Base-by-base conservation (phyloP, 2,113 vertebrate genomes). In the Symphodus melops region DNA sequence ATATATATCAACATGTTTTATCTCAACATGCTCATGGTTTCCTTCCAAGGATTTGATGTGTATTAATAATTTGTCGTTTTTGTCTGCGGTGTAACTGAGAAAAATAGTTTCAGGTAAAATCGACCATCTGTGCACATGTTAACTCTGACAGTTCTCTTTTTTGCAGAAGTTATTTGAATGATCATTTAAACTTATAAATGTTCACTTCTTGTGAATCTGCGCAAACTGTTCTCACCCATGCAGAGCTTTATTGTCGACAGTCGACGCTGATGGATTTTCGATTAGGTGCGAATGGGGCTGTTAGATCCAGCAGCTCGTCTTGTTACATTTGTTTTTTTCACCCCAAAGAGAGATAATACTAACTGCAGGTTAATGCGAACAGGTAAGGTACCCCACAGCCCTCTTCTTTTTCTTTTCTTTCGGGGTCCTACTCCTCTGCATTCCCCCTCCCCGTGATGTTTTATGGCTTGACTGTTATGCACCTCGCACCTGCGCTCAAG, bases 401-500 rank as follows among this genome's bases (percentile, higher is more conserved):
- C 39, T 41, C 11, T 41, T 11, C 11, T 33, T 33, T 33, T 25
- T 25, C 4, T 25, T 25, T 25, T 25, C 11, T 41, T 41, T 11
- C 11, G 4, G 4, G 4, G 4, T 33, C 6, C 1, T 5, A 33
- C 39, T 41, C 20, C 41, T 3, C 2, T 44, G 42, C 42, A 14
- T 28, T 3, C 42, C 56, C 3, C 48, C 36, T 1, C 49, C 41
- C n/a, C 46, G n/a, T 20, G 48, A 7, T 55, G 72, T 77, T 92
- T 91, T 90, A 89, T 69, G 42, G 51, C 72, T 37, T 14, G 62
- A 74, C 73, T 87, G 60, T 88, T 91, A 85, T 90, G 83, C 85
- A 66, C 54, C 58, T 91, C 90, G 83, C 93, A 93, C 93, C 93
- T 93, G 91, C 86, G 79, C 82, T 59, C 46, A 8, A 83, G 70